Conservation (phyloP, 2,113 vertebrate species). For the Mohoua ochrocephala region DNA sequence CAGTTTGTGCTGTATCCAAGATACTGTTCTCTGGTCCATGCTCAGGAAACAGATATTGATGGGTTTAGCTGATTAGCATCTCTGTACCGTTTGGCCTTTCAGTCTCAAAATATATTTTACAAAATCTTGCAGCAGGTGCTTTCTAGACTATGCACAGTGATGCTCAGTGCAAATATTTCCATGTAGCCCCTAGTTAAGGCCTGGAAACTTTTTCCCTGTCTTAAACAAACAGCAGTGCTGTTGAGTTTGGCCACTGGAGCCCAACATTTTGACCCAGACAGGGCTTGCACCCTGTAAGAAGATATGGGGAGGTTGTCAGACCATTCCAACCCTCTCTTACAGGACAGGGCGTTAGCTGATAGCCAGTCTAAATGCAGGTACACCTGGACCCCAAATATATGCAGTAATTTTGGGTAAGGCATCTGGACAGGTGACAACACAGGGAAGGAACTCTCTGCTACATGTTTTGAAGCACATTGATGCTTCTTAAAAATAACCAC, state of each 20-base stretch:
- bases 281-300: rapidly evolving
- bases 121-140: slow-evolving; percentile 13
- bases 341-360: not conserved
- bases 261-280: not conserved
- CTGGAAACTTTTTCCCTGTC: not conserved
- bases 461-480: too few species aligned
- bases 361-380: not conserved
- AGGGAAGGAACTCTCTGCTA: not conserved
- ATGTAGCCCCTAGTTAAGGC: not conserved
- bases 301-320: not conserved
- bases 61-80: slow-evolving; percentile 47
- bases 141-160: not conserved
- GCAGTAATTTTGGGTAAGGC: not conserved
- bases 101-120: slow-evolving; percentile 18
- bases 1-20: slow-evolving; percentile 35
- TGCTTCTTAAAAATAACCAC: not conserved
- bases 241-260: not conserved
- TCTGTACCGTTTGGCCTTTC: slow-evolving; percentile 27
- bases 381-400: not conserved
- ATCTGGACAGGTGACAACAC: not conserved
- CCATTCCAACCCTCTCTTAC: not conserved
- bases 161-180: not conserved
- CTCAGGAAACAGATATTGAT: slow-evolving; percentile 46
- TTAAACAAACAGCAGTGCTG: not conserved
- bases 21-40: slow-evolving; percentile 30